Conservation (phyloP, 2,113 vertebrate species). For the Dicrurus megarhynchus region DNA sequence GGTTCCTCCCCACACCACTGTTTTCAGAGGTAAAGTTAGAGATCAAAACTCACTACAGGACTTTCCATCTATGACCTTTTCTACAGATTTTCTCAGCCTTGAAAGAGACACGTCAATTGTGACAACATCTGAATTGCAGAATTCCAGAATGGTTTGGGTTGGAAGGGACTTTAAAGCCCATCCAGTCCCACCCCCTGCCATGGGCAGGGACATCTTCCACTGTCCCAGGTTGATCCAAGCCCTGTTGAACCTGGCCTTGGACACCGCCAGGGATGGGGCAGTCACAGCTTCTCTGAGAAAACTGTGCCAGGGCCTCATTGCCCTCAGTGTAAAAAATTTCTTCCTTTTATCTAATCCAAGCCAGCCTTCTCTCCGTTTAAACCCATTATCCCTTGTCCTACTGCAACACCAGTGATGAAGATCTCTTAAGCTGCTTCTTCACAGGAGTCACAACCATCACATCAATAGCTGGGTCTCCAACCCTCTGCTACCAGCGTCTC, state of each 20-base stretch:
- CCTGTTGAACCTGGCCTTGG: accelerated
- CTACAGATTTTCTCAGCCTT: background rate
- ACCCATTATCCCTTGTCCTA: background rate
- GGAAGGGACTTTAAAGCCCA: background rate
- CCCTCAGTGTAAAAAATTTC: background rate
- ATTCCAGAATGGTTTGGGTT: no score
- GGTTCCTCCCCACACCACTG: accelerated
- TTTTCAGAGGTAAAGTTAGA: background rate
- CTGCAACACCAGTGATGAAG: background rate
- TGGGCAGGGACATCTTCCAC: background rate
- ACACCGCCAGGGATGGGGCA: background rate
- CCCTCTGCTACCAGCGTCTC: background rate
- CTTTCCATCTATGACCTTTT: background rate
- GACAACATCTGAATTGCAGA: background rate
- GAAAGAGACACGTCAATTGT: background rate
- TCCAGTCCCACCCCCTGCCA: accelerated
- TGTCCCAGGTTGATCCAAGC: accelerated
- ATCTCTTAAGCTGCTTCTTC: background rate
- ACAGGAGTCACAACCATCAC: background rate
- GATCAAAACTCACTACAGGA: background rate
- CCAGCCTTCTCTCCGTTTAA: background rate
- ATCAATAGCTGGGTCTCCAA: background rate
- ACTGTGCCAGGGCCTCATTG: accelerated
- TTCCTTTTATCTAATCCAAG: background rate
- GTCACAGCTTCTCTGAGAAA: accelerated